phyloP scores from a whole-genome alignment of 2,888 invertebrate species.

The Mythimna ferrago region DNA sequence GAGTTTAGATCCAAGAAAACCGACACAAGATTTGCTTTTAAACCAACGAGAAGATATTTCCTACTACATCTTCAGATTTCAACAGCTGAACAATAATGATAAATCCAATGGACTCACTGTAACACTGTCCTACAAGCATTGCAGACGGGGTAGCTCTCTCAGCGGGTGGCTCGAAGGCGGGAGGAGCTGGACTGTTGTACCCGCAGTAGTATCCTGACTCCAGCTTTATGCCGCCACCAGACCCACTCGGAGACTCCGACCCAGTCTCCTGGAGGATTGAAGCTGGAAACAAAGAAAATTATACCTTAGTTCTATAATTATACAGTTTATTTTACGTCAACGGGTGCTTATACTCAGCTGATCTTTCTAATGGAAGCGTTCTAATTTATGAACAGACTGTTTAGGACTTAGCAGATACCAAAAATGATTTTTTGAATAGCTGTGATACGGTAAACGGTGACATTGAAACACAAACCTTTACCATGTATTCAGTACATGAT shows the following conservation, averaged over 20 bases:
- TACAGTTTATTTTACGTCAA: neutral
- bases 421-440: too few relatives aligned
- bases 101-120: slow-evolving; percentile 91
- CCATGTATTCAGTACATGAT: neutral
- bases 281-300: slow-evolving; percentile 91
- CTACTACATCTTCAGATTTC: neutral
- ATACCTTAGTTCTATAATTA: neutral
- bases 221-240: slow-evolving; percentile 87
- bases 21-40: too few relatives aligned
- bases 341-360: neutral
- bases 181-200: slow-evolving; percentile 88
- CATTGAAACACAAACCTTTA: neutral
- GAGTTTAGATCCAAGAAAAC: too few relatives aligned
- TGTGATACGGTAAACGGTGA: too few relatives aligned
- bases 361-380: neutral
- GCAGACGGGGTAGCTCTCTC: slow-evolving; percentile 91
- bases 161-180: slow-evolving; percentile 83
- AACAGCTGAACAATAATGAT: neutral
- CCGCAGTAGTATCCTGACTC: slow-evolving; percentile 89
- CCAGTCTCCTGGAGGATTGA: slow-evolving; percentile 98
- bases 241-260: slow-evolving; percentile 91
- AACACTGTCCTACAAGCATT: slow-evolving; percentile 94
- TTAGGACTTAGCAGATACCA: neutral
- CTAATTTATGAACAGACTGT: neutral
- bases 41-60: too few relatives aligned